These are phyloP conservation scores for Aporophyla nigra DNA, from an alignment of 2,888 invertebrate species.

Conservation along the genomic window DNA sequence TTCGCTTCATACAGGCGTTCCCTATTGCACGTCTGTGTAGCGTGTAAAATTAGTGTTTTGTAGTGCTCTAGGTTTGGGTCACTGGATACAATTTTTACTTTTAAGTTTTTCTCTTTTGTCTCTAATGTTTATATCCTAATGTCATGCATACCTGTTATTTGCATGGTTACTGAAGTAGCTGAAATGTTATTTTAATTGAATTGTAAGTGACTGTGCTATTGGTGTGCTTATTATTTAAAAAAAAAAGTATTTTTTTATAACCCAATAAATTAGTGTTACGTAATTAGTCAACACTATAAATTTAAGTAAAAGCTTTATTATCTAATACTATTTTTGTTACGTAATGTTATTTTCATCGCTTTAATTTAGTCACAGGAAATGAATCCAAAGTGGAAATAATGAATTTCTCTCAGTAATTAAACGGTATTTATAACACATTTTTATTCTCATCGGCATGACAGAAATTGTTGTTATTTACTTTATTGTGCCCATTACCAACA, in stretches of 20 bases:
- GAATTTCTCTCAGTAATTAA: neutral
- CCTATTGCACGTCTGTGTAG: too few species aligned
- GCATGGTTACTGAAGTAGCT: too few species aligned
- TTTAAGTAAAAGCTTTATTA: constrained; percentile 27
- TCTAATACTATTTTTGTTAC: neutral
- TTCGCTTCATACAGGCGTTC: too few species aligned
- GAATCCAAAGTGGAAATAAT: constrained; percentile 24
- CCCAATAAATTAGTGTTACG: constrained; percentile 24
- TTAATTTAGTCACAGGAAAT: constrained; percentile 10
- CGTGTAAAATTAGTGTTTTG: too few species aligned
- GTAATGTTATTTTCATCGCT: neutral
- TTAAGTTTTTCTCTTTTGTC: too few species aligned
- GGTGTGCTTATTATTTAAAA: too few species aligned
- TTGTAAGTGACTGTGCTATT: too few species aligned
- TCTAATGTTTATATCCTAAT: too few species aligned
- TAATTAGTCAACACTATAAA: constrained; percentile 3
- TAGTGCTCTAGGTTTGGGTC: too few species aligned
- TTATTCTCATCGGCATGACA: constrained; percentile 3
- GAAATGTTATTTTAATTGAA: too few species aligned
- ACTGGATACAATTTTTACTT: too few species aligned
- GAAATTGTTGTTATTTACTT: constrained; percentile 34
- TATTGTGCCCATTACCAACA: constrained; percentile 16
- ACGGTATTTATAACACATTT: constrained; percentile 8
- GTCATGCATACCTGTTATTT: too few species aligned
- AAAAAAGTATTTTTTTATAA: constrained; percentile 12